These are phyloP conservation scores for Rhadina sibilatrix DNA, from an alignment of 2,113 vertebrate genomes.

Conservation along the genomic window DNA sequence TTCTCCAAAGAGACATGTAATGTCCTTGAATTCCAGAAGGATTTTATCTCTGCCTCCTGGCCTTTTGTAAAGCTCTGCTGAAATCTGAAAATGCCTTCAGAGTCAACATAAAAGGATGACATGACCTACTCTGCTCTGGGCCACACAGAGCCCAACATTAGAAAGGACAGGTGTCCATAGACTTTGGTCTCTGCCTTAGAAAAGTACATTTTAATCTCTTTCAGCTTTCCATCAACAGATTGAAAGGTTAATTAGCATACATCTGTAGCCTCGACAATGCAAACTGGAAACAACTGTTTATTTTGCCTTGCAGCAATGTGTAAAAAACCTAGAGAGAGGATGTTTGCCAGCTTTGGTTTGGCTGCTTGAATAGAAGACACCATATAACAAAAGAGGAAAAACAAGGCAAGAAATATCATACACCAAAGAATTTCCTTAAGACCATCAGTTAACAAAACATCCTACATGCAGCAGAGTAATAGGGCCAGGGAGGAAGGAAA, in stretches of 20 bases:
- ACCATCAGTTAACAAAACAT: background rate
- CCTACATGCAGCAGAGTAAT: background rate
- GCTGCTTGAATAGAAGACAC: constrained; percentile 18
- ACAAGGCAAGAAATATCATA: background rate
- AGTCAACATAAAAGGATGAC: constrained; percentile 9
- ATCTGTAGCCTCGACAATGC: constrained; percentile 29
- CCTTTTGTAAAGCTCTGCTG: background rate
- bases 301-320: constrained; percentile 47
- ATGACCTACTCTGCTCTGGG: background rate
- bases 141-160: background rate
- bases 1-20: background rate
- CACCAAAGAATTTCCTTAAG: background rate
- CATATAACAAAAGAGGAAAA: background rate
- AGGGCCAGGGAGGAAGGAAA: background rate
- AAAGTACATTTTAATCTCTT: constrained; percentile 23
- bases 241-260: constrained; percentile 33
- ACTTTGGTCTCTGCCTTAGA: background rate
- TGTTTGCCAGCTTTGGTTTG: constrained; percentile 41
- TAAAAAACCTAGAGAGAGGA: constrained; percentile 44
- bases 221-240: background rate
- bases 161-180: background rate
- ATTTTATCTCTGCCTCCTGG: constrained; percentile 3
- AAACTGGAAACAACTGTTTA: constrained; percentile 53
- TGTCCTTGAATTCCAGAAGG: constrained; percentile 30
- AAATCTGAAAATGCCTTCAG: constrained; percentile 28